Base-by-base conservation (phyloP, 2,888 invertebrate species). In the Coelopa pilipes region DNA sequence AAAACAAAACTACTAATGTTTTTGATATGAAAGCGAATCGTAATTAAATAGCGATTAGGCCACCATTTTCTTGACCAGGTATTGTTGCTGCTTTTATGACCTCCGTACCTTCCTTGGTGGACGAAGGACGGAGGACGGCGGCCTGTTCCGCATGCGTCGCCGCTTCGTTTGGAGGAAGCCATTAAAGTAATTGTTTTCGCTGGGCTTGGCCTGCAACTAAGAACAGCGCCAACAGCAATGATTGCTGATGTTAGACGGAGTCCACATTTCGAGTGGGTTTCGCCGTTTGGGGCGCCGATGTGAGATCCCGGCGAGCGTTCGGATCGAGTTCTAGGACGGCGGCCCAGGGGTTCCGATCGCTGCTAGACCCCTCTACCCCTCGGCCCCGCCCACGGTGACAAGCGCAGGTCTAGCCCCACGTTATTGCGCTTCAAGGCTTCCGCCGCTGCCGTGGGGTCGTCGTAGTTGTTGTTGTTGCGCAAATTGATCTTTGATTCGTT, bases 11-110 rank as follows among this genome's bases (percentile, higher is more conserved):
- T 55, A 60, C 46, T 24, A 45, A 65, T 53, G 55, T 71, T 71
- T 71, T 71, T 71, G 63, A 71, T 63, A 65, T 53, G 46, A 65
- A 71, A 72, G 67, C 67, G 60, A 76, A 74, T 78, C 76, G 79
- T 79, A 80, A 80, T 87, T 87, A 87, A 87, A 87, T 87, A 85
- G 87, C 84, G 87, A 87, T 87, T 87, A 87, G 86, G 86, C 86
- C 86, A 86, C 86, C 86, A 86, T 86, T 86, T 87, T 86, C 80
- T 83, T 79, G 81, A 78, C 79, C 81, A 60, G 55, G 66, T 69
- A 66, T 74, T 76, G 67, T 76, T 75, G 69, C 75, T 69, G 75
- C 76, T 74, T 70, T 47, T 46, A 21, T 70, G 62, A 12, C 13
- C 45, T 45, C 15, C 15, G 63, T 63, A 17, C 17, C 46, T 65